Evolutionary conservation across 2,113 vertebrate genomes (phyloP).

Genomic region (Corythaixoides concolor): DNA sequence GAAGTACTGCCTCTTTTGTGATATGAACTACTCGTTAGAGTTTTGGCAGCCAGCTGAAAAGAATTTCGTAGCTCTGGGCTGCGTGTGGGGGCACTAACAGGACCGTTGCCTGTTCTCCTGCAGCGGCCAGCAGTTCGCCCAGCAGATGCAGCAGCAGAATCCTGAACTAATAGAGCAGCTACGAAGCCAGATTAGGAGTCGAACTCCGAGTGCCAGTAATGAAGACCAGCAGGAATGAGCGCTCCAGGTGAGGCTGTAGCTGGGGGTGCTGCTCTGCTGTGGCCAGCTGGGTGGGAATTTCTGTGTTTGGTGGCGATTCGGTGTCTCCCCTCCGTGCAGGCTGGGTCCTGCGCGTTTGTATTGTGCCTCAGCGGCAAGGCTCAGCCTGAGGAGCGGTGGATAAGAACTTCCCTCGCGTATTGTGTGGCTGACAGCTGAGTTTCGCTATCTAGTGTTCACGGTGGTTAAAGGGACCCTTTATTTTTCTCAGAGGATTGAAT

Average conservation of each 20-base stretch:
- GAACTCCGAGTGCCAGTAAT: conserved; percentile 88
- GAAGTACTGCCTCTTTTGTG: not conserved
- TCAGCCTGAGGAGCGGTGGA: not conserved
- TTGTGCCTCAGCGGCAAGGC: not conserved
- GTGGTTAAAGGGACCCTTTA: not conserved
- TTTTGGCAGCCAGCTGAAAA: rapidly evolving
- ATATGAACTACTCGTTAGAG: not conserved
- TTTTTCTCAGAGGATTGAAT: not conserved
- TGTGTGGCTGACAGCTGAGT: not conserved
- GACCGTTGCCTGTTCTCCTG: not conserved
- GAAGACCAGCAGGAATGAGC: conserved; percentile 86
- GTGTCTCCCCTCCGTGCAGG: not conserved
- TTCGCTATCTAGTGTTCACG: rapidly evolving
- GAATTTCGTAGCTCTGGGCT: not conserved
- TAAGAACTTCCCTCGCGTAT: rapidly evolving
- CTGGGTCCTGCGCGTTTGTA: not conserved
- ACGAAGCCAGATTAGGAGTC: conserved; percentile 90
- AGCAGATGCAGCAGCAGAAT: conserved; percentile 98
- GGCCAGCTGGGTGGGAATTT: not conserved
- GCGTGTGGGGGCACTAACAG: rapidly evolving
- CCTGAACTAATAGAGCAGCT: conserved; percentile 94
- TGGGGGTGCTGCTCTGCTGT: rapidly evolving
- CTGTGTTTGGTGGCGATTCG: not conserved
- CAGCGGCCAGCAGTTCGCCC: conserved; percentile 95
- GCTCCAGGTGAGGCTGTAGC: not conserved